phyloP scores from a whole-genome alignment of 2,888 invertebrate genomes.

The Prosapia bicincta region DNA sequence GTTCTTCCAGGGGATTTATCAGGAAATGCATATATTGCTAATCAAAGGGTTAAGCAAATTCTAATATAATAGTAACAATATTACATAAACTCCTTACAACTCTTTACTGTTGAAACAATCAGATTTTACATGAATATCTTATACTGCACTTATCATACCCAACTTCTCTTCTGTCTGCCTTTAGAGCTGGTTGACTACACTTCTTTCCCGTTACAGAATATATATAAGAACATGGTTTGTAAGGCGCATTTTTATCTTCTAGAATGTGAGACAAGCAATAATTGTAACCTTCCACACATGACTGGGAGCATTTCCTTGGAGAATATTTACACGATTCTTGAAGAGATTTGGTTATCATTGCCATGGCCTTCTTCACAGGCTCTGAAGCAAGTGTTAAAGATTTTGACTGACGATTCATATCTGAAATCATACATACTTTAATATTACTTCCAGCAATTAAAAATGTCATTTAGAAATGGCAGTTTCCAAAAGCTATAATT shows the following conservation, averaged over 20 bases:
- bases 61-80: no score
- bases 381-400: not conserved
- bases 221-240: constrained; percentile 72
- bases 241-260: constrained; percentile 79
- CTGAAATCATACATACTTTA: not conserved
- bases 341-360: not conserved
- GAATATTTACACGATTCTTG: constrained; percentile 40
- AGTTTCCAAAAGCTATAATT: no score
- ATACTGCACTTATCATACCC: constrained; percentile 54
- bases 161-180: constrained; percentile 64
- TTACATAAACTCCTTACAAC: no score
- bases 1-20: no score
- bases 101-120: no score
- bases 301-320: constrained; percentile 62
- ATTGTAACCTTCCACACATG: constrained; percentile 65
- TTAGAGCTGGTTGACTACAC: constrained; percentile 75
- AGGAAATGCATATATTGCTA: no score
- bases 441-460: no score
- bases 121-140: not conserved
- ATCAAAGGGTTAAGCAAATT: no score
- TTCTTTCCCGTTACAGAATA: constrained; percentile 65
- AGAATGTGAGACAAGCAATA: constrained; percentile 82
- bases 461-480: no score
- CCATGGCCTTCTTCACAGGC: not conserved
- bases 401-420: not conserved